phyloP scores from a whole-genome alignment of 2,113 vertebrate genomes.

The Ramphastos sulfuratus region DNA sequence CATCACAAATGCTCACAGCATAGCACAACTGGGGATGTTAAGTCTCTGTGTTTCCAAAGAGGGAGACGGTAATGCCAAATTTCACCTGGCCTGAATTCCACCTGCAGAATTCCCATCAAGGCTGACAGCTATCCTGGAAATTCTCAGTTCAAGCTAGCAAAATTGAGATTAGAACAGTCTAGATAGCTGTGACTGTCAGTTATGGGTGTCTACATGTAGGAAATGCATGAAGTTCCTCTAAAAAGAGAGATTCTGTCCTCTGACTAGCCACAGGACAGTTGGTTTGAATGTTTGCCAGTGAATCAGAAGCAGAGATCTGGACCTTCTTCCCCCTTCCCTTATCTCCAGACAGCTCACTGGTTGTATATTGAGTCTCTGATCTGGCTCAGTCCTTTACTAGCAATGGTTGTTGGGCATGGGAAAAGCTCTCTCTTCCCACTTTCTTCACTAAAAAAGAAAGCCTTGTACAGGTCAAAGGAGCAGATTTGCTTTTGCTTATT shows the following conservation, averaged over 20 bases:
- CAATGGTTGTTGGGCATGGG: not conserved
- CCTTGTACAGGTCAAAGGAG: not conserved
- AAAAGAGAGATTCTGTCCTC: not conserved
- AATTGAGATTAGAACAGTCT: not conserved
- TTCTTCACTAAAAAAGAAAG: not conserved
- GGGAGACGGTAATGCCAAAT: not conserved
- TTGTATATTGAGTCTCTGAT: not conserved
- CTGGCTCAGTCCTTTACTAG: not conserved
- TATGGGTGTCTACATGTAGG: not conserved
- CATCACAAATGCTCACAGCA: not conserved
- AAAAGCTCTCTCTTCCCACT: not conserved
- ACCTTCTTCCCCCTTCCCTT: not conserved
- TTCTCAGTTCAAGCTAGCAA: not conserved
- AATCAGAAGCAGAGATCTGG: not conserved
- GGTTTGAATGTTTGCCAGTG: not conserved
- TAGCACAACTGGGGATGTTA: not conserved
- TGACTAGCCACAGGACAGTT: rapidly evolving
- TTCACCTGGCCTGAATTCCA: not conserved
- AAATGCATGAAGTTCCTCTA: not conserved
- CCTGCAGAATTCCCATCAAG: not conserved
- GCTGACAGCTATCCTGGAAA: not conserved
- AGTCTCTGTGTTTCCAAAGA: not conserved
- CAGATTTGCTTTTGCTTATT: not conserved
- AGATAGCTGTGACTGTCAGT: not conserved
- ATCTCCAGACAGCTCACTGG: not conserved